Evolutionary conservation across 2,888 invertebrate genomes (phyloP).

Genomic region (Cancer borealis): DNA sequence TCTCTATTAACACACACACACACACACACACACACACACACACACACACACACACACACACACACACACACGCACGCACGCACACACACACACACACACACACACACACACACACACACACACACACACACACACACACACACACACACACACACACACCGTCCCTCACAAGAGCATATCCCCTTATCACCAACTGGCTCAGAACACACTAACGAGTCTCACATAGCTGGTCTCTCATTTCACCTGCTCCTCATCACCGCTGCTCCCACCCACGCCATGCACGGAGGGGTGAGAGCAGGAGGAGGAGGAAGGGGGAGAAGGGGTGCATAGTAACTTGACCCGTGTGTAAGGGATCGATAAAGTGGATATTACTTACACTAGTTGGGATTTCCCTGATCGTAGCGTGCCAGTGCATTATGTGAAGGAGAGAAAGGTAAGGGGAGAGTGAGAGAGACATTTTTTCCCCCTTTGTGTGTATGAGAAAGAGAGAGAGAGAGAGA

Average conservation of each 20-base stretch:
- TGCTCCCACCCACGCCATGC: constrained; percentile 30
- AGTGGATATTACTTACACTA: neutral
- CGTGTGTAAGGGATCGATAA: neutral
- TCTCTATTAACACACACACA: neutral
- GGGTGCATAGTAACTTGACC: constrained; percentile 7
- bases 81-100: neutral
- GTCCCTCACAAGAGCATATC: neutral
- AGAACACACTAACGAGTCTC: neutral
- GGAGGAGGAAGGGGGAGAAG: neutral
- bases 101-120: constrained; percentile 20
- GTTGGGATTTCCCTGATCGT: constrained; percentile 13
- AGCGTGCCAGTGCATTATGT: constrained; percentile 14
- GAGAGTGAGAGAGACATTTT: neutral
- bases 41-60: constrained; percentile 15
- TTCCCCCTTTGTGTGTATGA: neutral
- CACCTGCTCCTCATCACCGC: constrained; percentile 27
- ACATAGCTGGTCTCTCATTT: constrained; percentile 17
- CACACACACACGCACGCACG: neutral
- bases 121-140: constrained; percentile 20
- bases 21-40: neutral
- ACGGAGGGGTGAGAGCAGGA: neutral
- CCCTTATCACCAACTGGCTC: neutral
- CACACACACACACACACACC: neutral
- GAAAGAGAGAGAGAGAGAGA: neutral
- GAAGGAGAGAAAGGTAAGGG: constrained; percentile 4